phyloP scores from a whole-genome alignment of 2,888 invertebrate genomes.

The Campoplex nolae region DNA sequence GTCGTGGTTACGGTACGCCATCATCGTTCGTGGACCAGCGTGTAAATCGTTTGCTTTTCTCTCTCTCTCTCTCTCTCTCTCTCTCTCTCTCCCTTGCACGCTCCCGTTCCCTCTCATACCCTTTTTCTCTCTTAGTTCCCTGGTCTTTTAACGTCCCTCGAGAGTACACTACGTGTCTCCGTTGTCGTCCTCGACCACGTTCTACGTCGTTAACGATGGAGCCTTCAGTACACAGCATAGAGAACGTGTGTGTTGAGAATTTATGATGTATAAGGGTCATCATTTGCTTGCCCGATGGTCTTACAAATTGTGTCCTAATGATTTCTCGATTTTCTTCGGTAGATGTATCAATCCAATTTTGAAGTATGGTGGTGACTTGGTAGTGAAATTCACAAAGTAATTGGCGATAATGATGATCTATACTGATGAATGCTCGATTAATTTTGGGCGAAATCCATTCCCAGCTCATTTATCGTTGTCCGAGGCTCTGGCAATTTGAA shows the following conservation, averaged over 20 bases:
- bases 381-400: background rate
- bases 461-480: too few species aligned
- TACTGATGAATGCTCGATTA: background rate
- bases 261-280: conserved; percentile 15
- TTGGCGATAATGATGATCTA: background rate
- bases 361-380: background rate
- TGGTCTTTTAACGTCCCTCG: conserved; percentile 39
- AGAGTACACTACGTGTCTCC: conserved; percentile 41
- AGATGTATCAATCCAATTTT: conserved; percentile 16
- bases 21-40: conserved; percentile 33
- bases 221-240: background rate
- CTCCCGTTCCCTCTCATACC: conserved; percentile 18
- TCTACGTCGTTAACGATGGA: conserved; percentile 30
- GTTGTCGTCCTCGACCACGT: conserved; percentile 23
- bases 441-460: background rate
- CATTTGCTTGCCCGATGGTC: conserved; percentile 15
- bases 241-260: conserved; percentile 7
- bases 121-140: conserved; percentile 13
- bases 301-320: conserved; percentile 8
- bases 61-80: conserved; percentile 35
- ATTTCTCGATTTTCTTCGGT: conserved; percentile 4
- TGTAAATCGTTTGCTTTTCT: conserved; percentile 44
- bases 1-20: conserved; percentile 58
- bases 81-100: conserved; percentile 9
- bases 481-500: background rate